A percentile compares a stretch with the other conserved stretches of the same genome.
These are phyloP conservation scores for Halcyon senegalensis DNA, from an alignment of 2,113 vertebrate species.

Conservation along the genomic window DNA sequence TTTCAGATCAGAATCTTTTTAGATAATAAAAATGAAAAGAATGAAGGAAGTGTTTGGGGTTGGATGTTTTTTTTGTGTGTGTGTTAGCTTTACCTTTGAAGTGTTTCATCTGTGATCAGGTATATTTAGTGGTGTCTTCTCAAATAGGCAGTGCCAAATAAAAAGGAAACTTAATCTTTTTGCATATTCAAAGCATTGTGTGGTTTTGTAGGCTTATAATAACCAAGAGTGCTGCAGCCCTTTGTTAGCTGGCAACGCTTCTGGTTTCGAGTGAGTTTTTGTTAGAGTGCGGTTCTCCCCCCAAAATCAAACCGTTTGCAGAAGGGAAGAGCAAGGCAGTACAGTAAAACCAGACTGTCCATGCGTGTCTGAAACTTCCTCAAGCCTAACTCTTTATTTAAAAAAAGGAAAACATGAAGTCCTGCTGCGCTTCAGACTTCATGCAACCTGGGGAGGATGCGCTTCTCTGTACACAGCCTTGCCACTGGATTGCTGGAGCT, in stretches of 20 bases:
- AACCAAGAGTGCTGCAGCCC: not conserved
- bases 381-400: not conserved
- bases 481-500: not conserved
- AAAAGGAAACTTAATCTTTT: not conserved
- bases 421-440: not conserved
- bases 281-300: not conserved
- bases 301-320: not conserved
- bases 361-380: not conserved
- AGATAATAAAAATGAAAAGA: not conserved
- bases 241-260: not conserved
- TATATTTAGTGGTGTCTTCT: not conserved
- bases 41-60: not conserved
- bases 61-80: not conserved
- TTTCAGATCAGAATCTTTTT: not conserved
- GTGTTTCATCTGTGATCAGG: not conserved
- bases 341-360: not conserved
- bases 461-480: not conserved
- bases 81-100: not conserved
- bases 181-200: not conserved
- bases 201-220: not conserved
- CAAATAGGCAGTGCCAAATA: not conserved
- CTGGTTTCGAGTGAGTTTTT: not conserved
- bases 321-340: not conserved
- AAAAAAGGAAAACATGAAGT: not conserved
- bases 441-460: not conserved